Evolutionary conservation across 2,797 vertebrate genomes (phyloP), one percentile per base, ranked within the genome.

Genomic region (Micromesistius poutassou): DNA sequence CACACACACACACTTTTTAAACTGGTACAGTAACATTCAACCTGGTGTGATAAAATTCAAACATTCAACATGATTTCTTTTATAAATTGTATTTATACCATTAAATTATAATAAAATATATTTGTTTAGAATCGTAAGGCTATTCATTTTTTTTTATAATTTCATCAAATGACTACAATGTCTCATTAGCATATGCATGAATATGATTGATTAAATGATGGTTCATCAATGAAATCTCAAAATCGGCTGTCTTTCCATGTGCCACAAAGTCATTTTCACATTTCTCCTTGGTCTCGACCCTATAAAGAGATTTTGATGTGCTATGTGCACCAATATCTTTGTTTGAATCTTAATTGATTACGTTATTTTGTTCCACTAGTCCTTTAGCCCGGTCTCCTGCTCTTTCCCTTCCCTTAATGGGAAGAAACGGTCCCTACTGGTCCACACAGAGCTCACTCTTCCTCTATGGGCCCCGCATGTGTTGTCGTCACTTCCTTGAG

Each of bases 401-500:
- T 12, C 62, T 28, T 40, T 66, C 25, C 71, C 25, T 38, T 36
- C 30, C 35, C 8, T 3, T 68, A 68, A 68, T 68, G 62, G 62
- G 62, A 68, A 68, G 7, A 68, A 3, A 68, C 28, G 55, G n/a
- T 6, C 22, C 55, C 55, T 3, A 62, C n/a, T 68, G 62, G 1
- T 42, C 35, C 74, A 40, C 9, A 33, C 55, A 7, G 75, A 13
- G 30, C 9, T 33, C 40, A 31, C 31, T 66, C 14, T 74, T 14
- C 42, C 38, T 22, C 38, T 14, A 25, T 16, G 62, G 75, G 46
- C 30, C 78, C 50, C 30, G 6, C 72, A 73, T 68, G 55, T 75
- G 38, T 28, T 16, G n/a, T 76, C 62, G 30, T 77, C 40, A 75
- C 66, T 74, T 78, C 35, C 72, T 83, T 76, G 73, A 36, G 77